These are phyloP conservation scores for Epicauta chinensis DNA, from an alignment of 1,140 invertebrate species.

Conservation along the genomic window DNA sequence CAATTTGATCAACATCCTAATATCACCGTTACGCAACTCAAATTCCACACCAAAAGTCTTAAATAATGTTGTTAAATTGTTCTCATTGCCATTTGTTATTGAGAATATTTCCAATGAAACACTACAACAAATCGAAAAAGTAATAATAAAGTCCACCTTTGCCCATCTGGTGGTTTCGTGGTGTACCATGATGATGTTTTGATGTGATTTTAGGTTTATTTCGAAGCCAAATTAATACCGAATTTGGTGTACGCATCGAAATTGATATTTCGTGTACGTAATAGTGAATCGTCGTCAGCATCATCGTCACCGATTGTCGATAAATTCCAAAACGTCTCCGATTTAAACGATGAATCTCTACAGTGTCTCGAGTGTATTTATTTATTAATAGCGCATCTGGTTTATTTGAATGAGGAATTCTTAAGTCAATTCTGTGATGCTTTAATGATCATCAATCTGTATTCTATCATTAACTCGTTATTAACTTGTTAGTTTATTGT, in stretches of 20 bases:
- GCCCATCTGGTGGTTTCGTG: background rate
- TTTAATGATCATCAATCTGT: constrained; percentile 58
- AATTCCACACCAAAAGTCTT: constrained; percentile 57
- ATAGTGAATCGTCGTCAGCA: constrained; percentile 11
- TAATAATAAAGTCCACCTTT: constrained; percentile 27
- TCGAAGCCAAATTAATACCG: constrained; percentile 68
- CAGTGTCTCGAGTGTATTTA: constrained; percentile 59
- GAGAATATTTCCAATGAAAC: constrained; percentile 46
- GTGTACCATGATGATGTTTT: background rate
- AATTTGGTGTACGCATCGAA: constrained; percentile 69
- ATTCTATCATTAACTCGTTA: constrained; percentile 49
- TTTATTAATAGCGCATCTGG: constrained; percentile 63
- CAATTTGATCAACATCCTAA: constrained; percentile 59
- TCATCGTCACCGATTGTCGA: constrained; percentile 5
- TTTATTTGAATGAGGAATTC: constrained; percentile 62
- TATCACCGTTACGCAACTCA: constrained; percentile 61
- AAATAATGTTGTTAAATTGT: constrained; percentile 60
- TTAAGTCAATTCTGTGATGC: constrained; percentile 72
- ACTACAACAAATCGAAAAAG: constrained; percentile 53
- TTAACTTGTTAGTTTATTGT: constrained; percentile 21
- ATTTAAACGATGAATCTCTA: constrained; percentile 53
- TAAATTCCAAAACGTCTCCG: constrained; percentile 40
- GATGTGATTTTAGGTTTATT: constrained; percentile 51
- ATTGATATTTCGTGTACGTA: constrained; percentile 47
- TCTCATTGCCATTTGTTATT: constrained; percentile 64